Evolutionary conservation across 37 sponge, comb jelly and placozoan species (phyloP).

Genomic region (Cliona cf. orientalis): DNA sequence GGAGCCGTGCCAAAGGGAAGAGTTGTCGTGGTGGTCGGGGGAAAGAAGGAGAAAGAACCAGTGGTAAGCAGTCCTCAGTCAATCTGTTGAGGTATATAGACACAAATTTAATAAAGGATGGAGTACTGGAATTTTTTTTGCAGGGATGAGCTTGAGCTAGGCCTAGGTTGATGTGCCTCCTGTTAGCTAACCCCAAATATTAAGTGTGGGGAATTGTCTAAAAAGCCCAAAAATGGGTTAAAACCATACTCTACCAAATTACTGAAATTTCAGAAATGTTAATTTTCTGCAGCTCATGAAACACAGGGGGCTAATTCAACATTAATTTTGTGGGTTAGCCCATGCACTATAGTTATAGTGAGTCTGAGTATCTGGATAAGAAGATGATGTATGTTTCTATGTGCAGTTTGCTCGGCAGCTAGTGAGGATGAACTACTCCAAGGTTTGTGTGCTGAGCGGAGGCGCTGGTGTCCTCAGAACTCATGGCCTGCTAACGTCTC

Average conservation of each 20-base stretch:
- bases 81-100: too few species aligned
- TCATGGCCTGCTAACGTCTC: constrained; percentile 65
- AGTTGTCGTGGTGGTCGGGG: constrained; percentile 69
- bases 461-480: constrained; percentile 68
- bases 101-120: too few species aligned
- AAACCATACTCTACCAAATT: too few species aligned
- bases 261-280: background rate
- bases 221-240: too few species aligned
- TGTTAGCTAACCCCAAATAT: too few species aligned
- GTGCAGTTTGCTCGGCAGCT: constrained; percentile 88
- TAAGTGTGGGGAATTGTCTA: too few species aligned
- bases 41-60: constrained; percentile 47
- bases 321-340: constrained; percentile 4
- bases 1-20: constrained; percentile 20
- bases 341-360: too few species aligned
- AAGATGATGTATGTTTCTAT: background rate
- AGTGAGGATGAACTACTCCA: constrained; percentile 64
- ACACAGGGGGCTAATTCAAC: background rate
- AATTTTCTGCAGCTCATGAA: background rate
- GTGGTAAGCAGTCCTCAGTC: constrained; percentile 41
- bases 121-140: too few species aligned
- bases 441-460: constrained; percentile 80
- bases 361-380: background rate
- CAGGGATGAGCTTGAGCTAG: too few species aligned
- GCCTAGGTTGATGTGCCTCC: too few species aligned